Percentiles rank a stretch among this genome's conserved stretches.
These are phyloP conservation scores for Cheilosia scutellata DNA, from an alignment of 2,888 invertebrate genomes.

Conservation along the genomic window DNA sequence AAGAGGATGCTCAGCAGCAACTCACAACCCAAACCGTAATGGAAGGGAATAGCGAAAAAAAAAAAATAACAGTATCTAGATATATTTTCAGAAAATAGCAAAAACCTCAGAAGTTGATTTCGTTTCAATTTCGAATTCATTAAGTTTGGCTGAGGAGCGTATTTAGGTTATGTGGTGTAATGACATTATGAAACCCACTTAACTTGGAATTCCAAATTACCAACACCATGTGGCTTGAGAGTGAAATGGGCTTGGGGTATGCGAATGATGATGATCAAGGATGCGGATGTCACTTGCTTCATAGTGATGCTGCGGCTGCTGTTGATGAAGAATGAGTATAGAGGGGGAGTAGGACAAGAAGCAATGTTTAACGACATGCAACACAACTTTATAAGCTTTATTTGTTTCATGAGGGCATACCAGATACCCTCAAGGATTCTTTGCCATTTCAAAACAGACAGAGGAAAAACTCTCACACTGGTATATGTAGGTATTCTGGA, in stretches of 20 bases:
- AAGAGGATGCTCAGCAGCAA: conserved; percentile 36
- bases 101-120: conserved; percentile 76
- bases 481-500: conserved; percentile 13
- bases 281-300: conserved; percentile 65
- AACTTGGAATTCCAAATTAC: conserved; percentile 71
- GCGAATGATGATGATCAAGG: conserved; percentile 48
- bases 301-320: conserved; percentile 30
- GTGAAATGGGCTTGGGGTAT: conserved; percentile 4
- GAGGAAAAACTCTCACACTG: not conserved
- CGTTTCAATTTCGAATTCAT: conserved; percentile 76
- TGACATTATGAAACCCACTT: conserved; percentile 75
- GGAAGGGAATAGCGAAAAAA: conserved; percentile 14
- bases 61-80: conserved; percentile 18
- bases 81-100: conserved; percentile 56
- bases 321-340: conserved; percentile 39
- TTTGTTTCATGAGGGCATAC: conserved; percentile 50
- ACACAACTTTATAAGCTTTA: conserved; percentile 64
- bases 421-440: conserved; percentile 42
- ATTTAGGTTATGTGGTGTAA: conserved; percentile 76
- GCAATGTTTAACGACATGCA: conserved; percentile 18
- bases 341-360: conserved; percentile 2
- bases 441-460: conserved; percentile 7
- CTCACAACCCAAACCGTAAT: not conserved
- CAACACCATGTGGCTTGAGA: conserved; percentile 59
- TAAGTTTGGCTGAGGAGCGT: conserved; percentile 75